Evolutionary conservation across 2,113 vertebrate species (phyloP), one percentile per base, ranked within the genome.

Genomic region (Phaethon lepturus): DNA sequence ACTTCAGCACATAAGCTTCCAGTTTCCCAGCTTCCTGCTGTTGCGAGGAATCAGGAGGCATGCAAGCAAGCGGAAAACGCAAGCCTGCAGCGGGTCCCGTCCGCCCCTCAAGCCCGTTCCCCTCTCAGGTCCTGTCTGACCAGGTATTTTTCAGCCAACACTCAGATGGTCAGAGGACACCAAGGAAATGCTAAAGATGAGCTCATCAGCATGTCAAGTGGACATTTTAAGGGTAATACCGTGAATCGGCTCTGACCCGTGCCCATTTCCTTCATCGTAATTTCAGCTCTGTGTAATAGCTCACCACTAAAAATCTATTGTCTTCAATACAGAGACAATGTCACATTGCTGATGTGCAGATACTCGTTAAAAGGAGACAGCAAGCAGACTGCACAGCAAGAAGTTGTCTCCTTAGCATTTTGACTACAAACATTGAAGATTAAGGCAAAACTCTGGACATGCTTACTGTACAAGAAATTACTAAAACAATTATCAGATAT

Each of bases 41-140:
- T 10, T 20, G 0, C 0, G 2, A 31, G 44, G 24, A 64, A 40
- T 17, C 42, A 8, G 63, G 18, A 75, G 60, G 40, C 33, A 40
- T 17, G 5, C 10, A 25, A 17, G 52, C 3, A 3, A 73, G 42
- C 1, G 1, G 20, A 15, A 55, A 35, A 38, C 1, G 1, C 19
- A 16, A 47, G 6, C 10, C 35, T 19, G 11, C 35, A 22, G 52
- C 23, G 44, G 45, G 52, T 35, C 28, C 25, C 29, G 10, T 40
- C 26, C 0, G n/a, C 6, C 3, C 33, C 50, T 58, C 42, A 3
- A 50, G 77, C 55, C 3, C 55, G 29, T 19, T 33, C 20, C n/a
- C 44, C n/a, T 26, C 44, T 52, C 10, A 1, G 25, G 20, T 52
- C 45, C 40, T 28, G 47, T 47, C 47, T 49, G 13, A 53, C 42